Base-by-base conservation (phyloP, 2,888 invertebrate species). In the Latheticus oryzae region DNA sequence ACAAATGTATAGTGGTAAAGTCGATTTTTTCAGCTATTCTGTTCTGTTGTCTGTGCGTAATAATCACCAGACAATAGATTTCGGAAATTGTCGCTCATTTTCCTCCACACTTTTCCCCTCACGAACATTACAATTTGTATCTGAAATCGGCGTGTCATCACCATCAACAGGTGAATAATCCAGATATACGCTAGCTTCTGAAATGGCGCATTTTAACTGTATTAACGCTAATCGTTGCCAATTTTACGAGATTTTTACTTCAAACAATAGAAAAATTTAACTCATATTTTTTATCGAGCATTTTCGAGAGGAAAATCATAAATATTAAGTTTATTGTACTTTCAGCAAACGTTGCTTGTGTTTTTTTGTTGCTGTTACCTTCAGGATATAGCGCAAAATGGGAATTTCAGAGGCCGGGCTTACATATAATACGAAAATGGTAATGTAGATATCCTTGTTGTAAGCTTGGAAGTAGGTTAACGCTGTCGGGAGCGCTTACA, bases 401-500 rank as follows among this genome's bases (percentile, higher is more conserved):
- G 33, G 40, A 23, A 30, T 38, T n/a, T n/a, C n/a, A n/a, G n/a
- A n/a, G n/a, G n/a, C n/a, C n/a, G 11, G 16, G 23, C 9, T n/a
- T 37, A 38, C 12, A 23, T 32, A 9, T 48, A 35, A 30, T 45
- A 15, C 32, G 30, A 19, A 45, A 45, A 30, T 35, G 50, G 28
- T 28, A 50, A 50, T 50, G 28, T 17, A 45, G 45, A 45, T 15
- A 33, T 43, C 26, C 28, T 37, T 37, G 30, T 54, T 59, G 57
- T 55, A 55, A 54, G 45, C 24, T 15, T 21, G 61, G 61, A 65
- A 63, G 61, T 63, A 62, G 65, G 65, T 65, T 63, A 65, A 59
- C 59, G 21, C 23, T 52, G 55, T 60, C 55, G 56, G 43, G 53
- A 50, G 55, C 53, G 57, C 60, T 58, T 48, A 60, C 51, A 61